phyloP scores from a whole-genome alignment of 2,888 invertebrate species.

The Celastrina argiolus region DNA sequence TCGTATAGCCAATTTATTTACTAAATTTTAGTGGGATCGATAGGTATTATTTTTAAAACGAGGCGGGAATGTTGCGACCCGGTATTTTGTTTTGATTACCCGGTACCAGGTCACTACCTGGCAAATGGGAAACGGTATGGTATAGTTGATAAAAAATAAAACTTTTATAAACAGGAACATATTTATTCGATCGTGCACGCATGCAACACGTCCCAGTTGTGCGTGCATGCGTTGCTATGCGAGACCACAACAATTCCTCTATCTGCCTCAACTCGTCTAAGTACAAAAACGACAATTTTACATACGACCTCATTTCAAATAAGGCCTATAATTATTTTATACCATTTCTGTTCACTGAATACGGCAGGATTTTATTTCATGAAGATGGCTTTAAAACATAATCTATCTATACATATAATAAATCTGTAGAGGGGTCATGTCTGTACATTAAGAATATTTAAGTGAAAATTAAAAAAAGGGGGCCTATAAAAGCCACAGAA shows the following conservation, averaged over 20 bases:
- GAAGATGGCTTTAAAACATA: not conserved
- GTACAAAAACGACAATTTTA: constrained; percentile 11
- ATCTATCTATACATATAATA: no score
- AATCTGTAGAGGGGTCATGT: no score
- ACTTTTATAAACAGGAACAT: not conserved
- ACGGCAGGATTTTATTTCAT: not conserved
- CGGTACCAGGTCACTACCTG: no score
- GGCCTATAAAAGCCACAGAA: no score
- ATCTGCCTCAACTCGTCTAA: not conserved
- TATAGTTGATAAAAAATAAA: not conserved
- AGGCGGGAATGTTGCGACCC: no score
- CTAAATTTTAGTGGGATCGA: no score
- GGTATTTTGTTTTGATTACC: no score
- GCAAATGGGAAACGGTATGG: not conserved
- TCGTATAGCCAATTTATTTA: no score
- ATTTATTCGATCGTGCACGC: not conserved
- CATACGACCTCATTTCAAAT: constrained; percentile 15
- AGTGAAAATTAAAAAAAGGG: no score
- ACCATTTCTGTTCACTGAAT: not conserved
- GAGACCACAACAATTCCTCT: not conserved
- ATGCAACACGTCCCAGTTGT: not conserved
- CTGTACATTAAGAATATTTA: no score
- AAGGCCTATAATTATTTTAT: constrained; percentile 5
- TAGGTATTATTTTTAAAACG: no score
- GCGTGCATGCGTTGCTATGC: constrained; percentile 7